phyloP scores from a whole-genome alignment of 2,888 invertebrate genomes.

The Drosophila neonasuta region DNA sequence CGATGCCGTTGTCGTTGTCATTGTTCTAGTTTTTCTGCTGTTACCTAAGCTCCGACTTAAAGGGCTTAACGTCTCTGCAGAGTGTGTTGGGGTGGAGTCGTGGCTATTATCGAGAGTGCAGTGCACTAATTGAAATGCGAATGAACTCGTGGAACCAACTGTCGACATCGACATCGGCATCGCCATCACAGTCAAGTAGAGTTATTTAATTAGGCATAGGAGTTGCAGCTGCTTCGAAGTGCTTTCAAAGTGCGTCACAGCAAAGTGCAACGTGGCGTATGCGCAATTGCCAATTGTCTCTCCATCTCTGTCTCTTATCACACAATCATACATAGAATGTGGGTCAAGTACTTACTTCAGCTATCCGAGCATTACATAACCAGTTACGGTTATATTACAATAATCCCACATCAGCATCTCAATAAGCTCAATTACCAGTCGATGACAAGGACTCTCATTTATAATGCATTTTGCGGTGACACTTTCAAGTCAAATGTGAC shows the following conservation, averaged over 20 bases:
- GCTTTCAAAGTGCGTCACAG: conserved; percentile 23
- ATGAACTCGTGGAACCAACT: conserved; percentile 50
- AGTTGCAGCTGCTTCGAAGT: conserved; percentile 28
- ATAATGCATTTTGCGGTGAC: conserved; percentile 40
- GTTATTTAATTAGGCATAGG: conserved; percentile 58
- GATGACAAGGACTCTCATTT: conserved; percentile 38
- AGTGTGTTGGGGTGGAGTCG: conserved; percentile 9
- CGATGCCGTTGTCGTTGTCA: conserved; percentile 51
- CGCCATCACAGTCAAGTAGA: conserved; percentile 21
- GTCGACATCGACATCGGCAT: conserved; percentile 14
- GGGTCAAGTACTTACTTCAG: conserved; percentile 57
- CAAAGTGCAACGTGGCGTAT: conserved; percentile 20
- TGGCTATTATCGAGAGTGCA: conserved; percentile 35
- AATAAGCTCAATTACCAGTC: conserved; percentile 50
- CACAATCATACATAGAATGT: conserved; percentile 18
- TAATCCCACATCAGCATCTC: conserved; percentile 33
- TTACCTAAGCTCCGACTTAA: conserved; percentile 22
- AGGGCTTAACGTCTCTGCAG: conserved; percentile 16
- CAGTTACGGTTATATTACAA: conserved; percentile 20
- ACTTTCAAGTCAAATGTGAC: conserved; percentile 28
- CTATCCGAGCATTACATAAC: conserved; percentile 45
- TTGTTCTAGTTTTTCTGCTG: conserved; percentile 45
- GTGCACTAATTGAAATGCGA: conserved; percentile 61
- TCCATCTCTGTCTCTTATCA: conserved; percentile 5
- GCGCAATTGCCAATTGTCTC: conserved; percentile 13